Evolutionary conservation across 2,888 invertebrate genomes (phyloP).

Genomic region (Dyspetes luteomarginatus): DNA sequence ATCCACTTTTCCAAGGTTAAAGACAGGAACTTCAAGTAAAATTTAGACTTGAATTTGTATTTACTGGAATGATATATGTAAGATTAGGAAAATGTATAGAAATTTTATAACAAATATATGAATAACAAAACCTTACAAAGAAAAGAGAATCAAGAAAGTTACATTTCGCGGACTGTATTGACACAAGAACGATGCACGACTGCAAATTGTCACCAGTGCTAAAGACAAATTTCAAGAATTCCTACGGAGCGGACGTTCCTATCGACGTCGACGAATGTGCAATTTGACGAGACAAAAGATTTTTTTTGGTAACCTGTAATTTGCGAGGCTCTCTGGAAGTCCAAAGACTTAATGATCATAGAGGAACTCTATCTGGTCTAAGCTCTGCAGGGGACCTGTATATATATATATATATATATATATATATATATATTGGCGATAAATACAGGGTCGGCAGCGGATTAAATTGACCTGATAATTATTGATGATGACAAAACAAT

Average conservation of each 20-base stretch:
- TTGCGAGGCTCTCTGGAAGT: conserved; percentile 11
- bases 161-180: neutral
- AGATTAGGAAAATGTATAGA: no score
- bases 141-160: neutral
- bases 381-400: neutral
- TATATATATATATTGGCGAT: no score
- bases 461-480: neutral
- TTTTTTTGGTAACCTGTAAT: conserved; percentile 37
- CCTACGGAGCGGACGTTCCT: neutral
- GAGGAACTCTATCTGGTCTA: neutral
- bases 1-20: no score
- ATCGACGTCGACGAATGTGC: neutral
- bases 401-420: neutral
- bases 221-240: neutral
- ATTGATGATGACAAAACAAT: neutral
- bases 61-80: no score
- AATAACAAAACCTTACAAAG: no score
- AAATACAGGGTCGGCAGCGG: neutral
- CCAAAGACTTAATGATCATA: no score
- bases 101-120: no score
- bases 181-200: neutral
- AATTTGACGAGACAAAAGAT: neutral
- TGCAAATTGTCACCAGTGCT: no score
- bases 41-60: no score
- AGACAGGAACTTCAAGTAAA: no score